A percentile compares a stretch with the other conserved stretches of the same genome.
Evolutionary conservation across 37 sponge, comb jelly and placozoan species (phyloP).

Genomic region (Chondrosia reniformis): DNA sequence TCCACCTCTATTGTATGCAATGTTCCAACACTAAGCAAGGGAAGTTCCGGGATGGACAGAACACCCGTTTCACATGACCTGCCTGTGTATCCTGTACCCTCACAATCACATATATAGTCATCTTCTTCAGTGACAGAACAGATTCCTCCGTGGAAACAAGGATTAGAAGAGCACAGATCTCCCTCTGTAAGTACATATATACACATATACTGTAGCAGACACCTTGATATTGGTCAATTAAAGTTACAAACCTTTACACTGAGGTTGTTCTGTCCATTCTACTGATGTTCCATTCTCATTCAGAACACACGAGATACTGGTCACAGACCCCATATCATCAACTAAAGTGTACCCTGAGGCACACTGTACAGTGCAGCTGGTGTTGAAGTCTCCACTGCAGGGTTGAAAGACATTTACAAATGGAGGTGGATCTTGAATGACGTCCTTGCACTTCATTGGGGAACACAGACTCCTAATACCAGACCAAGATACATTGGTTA

Average conservation of each 20-base stretch:
- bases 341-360: background rate
- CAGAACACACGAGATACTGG: background rate
- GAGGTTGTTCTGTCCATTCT: background rate
- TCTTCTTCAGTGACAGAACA: background rate
- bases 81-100: constrained; percentile 1
- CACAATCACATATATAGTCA: background rate
- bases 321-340: background rate
- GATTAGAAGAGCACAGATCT: background rate
- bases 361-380: background rate
- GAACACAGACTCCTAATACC: background rate
- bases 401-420: constrained; percentile 8
- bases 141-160: background rate
- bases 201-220: background rate
- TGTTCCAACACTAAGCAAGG: background rate
- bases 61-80: background rate
- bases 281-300: background rate
- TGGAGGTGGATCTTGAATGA: background rate
- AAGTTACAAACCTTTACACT: constrained; percentile 1
- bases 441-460: background rate
- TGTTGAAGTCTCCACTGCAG: constrained; percentile 10
- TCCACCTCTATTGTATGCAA: background rate
- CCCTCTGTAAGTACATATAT: constrained; percentile 2
- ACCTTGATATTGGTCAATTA: background rate
- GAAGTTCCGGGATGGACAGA: background rate
- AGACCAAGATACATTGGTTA: background rate